Conservation (phyloP, 2,113 vertebrate genomes). For the Cygnus atratus region DNA sequence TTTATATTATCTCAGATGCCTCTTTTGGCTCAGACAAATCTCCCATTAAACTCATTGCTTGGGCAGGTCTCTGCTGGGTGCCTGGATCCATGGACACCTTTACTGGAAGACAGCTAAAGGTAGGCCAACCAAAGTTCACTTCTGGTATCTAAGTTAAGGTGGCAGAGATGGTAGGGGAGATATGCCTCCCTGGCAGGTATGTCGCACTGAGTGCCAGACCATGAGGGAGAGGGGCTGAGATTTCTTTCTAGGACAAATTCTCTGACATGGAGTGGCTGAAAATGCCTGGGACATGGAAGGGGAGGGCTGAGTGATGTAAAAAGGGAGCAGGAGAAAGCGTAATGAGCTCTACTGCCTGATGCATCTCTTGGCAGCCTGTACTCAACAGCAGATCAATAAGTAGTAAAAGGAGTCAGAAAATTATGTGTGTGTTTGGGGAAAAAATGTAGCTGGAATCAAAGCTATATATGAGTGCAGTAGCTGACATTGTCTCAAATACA, state of each 20-base stretch:
- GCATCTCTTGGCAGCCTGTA: neutral
- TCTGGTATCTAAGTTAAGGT: neutral
- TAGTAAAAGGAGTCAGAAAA: neutral
- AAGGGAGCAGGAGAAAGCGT: neutral
- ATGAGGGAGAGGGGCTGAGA: neutral
- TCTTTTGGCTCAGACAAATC: neutral
- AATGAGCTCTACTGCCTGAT: neutral
- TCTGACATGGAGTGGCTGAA: neutral
- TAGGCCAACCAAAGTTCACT: neutral
- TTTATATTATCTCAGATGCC: neutral
- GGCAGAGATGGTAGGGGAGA: neutral
- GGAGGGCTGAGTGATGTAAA: neutral
- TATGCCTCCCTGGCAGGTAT: neutral
- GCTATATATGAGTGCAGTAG: neutral
- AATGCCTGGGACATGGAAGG: neutral
- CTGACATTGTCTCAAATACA: neutral
- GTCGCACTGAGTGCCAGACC: neutral
- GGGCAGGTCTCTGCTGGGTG: neutral
- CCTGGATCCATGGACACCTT: neutral
- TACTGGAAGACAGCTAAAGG: neutral
- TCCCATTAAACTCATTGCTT: neutral
- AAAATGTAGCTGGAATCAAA: neutral
- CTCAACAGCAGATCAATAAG: neutral
- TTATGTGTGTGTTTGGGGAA: neutral
- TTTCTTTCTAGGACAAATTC: neutral